These are phyloP conservation scores for Labroides dimidiatus DNA, from an alignment of 2,797 vertebrate genomes.

Conservation along the genomic window DNA sequence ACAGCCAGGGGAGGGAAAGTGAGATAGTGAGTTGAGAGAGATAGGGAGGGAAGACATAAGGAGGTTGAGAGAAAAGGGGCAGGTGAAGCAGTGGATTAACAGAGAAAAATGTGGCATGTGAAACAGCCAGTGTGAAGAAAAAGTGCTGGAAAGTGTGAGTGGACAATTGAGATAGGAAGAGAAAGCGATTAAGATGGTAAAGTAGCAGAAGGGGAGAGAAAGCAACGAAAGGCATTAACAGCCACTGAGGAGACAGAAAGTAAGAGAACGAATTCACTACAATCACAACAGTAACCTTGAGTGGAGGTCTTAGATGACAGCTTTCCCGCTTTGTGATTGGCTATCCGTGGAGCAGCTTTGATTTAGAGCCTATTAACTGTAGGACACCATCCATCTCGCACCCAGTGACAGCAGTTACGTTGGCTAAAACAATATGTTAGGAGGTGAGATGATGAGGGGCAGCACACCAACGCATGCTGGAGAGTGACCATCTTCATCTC, in stretches of 20 bases:
- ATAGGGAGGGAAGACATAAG: constrained; percentile 15
- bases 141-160: constrained; percentile 13
- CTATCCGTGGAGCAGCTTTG: constrained; percentile 41
- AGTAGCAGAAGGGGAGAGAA: constrained; percentile 33
- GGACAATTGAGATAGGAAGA: constrained; percentile 29
- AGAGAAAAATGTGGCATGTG: constrained; percentile 18
- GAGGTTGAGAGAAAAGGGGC: constrained; percentile 23
- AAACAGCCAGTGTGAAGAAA: constrained; percentile 5
- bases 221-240: constrained; percentile 38
- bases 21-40: constrained; percentile 32
- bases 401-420: constrained; percentile 66
- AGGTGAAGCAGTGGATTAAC: constrained; percentile 42
- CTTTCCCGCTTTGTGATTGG: constrained; percentile 56
- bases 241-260: constrained; percentile 28
- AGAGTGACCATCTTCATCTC: constrained; percentile 67
- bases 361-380: constrained; percentile 77
- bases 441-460: constrained; percentile 73
- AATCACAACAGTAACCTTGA: constrained; percentile 66
- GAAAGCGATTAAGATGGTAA: constrained; percentile 37
- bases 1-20: constrained; percentile 14
- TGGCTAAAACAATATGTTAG: constrained; percentile 78
- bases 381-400: constrained; percentile 63
- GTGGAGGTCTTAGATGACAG: constrained; percentile 47
- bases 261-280: constrained; percentile 29
- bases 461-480: constrained; percentile 7